Evolutionary conservation across 1,140 invertebrate species (phyloP).

Genomic region (Centruroides sculpturatus): DNA sequence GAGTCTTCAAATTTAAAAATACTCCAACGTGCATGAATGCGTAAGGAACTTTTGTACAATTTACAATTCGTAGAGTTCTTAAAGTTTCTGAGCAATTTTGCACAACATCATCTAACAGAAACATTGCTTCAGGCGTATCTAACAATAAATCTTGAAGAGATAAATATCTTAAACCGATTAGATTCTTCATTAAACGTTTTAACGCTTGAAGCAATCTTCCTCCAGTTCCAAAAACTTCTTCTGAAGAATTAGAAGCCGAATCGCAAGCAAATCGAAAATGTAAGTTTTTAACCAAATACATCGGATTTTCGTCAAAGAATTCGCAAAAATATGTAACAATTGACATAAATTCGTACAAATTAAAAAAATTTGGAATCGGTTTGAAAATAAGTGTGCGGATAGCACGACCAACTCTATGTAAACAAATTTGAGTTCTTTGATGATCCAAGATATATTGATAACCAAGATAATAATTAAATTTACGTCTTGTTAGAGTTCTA

Average conservation of each 20-base stretch:
- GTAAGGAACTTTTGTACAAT: constrained; percentile 54
- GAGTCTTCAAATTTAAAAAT: constrained; percentile 53
- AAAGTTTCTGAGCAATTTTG: constrained; percentile 44
- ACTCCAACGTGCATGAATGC: constrained; percentile 59
- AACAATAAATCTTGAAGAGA: constrained; percentile 62
- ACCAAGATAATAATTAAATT: constrained; percentile 67
- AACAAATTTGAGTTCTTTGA: constrained; percentile 51
- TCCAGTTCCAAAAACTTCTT: constrained; percentile 52
- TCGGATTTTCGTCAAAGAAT: constrained; percentile 24
- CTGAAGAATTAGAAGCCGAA: constrained; percentile 31
- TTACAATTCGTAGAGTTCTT: constrained; percentile 48
- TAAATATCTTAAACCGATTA: constrained; percentile 46
- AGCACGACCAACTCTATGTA: constrained; percentile 50
- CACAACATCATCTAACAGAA: constrained; percentile 54
- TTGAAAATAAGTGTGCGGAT: constrained; percentile 51
- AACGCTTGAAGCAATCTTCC: constrained; percentile 41
- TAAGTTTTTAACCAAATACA: constrained; percentile 25
- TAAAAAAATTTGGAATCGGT: constrained; percentile 64
- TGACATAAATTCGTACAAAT: constrained; percentile 70
- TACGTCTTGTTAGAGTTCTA: constrained; percentile 51
- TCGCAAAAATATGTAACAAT: constrained; percentile 58
- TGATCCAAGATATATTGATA: constrained; percentile 67
- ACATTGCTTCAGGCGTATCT: constrained; percentile 27
- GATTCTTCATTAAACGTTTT: constrained; percentile 51
- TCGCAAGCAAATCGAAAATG: constrained; percentile 69